These are phyloP conservation scores for Dallia pectoralis DNA, from an alignment of 2,797 vertebrate genomes.

Conservation along the genomic window DNA sequence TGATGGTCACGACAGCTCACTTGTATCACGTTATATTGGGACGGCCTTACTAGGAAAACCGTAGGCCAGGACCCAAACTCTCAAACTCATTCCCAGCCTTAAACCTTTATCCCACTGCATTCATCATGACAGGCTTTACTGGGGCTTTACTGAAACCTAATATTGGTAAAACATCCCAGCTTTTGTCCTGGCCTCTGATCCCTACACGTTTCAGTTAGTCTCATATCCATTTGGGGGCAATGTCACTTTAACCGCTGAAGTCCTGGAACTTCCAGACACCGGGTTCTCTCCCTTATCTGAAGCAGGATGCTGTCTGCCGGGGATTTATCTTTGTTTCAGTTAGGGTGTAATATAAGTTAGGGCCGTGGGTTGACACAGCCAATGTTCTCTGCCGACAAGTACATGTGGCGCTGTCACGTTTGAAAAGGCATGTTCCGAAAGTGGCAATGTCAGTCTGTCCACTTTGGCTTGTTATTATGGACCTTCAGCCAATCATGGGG, in stretches of 20 bases:
- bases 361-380: conserved; percentile 9
- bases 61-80: conserved; percentile 8
- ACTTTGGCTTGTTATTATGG: conserved; percentile 58
- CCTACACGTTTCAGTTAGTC: conserved; percentile 20
- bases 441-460: conserved; percentile 43
- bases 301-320: conserved; percentile 1
- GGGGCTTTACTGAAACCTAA: conserved; percentile 21
- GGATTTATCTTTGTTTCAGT: conserved; percentile 18
- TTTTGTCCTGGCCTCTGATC: conserved; percentile 15
- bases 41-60: conserved; percentile 1
- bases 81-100: conserved; percentile 20
- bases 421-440: conserved; percentile 36
- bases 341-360: conserved; percentile 6
- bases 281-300: background rate
- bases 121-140: conserved; percentile 16
- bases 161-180: conserved; percentile 22
- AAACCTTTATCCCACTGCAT: conserved; percentile 27
- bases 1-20: conserved; percentile 11
- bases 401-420: conserved; percentile 10
- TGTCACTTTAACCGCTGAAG: conserved; percentile 18
- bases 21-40: conserved; percentile 29
- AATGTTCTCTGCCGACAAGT: conserved; percentile 25
- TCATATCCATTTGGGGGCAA: conserved; percentile 32
- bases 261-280: background rate
- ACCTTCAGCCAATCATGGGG: conserved; percentile 21